Conservation (phyloP, 2,113 vertebrate species). For the Sphaerodactylus townsendi region DNA sequence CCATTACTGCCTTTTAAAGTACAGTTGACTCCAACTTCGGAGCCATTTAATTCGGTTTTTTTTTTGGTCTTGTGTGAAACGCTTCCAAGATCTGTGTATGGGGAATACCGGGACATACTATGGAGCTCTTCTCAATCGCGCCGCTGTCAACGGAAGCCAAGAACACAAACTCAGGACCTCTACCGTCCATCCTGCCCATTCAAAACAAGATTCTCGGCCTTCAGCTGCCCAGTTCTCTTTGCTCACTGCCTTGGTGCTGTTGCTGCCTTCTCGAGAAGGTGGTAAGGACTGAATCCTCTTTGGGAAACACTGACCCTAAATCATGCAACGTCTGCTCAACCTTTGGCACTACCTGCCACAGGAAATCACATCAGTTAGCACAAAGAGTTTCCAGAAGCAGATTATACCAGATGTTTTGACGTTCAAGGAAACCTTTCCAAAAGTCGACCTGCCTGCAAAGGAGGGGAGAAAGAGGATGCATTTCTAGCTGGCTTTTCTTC, state of each 20-base stretch:
- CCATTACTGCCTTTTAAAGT: neutral
- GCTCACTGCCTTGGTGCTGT: too few species aligned
- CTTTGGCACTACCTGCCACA: neutral
- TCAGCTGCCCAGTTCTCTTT: too few species aligned
- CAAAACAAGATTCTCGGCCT: neutral
- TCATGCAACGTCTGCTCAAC: neutral
- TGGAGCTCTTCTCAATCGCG: fast-evolving
- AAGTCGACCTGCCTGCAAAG: too few species aligned
- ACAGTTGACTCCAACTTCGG: neutral
- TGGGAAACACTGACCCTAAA: neutral
- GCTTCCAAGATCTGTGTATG: too few species aligned
- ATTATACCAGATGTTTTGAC: too few species aligned
- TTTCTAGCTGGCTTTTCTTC: too few species aligned
- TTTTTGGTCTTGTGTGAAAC: neutral
- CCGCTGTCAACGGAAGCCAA: too few species aligned
- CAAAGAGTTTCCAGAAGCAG: too few species aligned
- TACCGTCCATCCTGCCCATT: neutral
- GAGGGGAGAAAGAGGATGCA: too few species aligned
- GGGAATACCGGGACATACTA: neutral
- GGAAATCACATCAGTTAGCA: neutral
- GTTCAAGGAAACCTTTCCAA: too few species aligned
- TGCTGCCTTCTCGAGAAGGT: too few species aligned
- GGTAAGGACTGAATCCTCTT: too few species aligned
- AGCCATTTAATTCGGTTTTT: neutral
- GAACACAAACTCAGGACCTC: neutral